These are phyloP conservation scores for Candidula unifasciata DNA, from an alignment of 2,888 invertebrate genomes.

Conservation along the genomic window DNA sequence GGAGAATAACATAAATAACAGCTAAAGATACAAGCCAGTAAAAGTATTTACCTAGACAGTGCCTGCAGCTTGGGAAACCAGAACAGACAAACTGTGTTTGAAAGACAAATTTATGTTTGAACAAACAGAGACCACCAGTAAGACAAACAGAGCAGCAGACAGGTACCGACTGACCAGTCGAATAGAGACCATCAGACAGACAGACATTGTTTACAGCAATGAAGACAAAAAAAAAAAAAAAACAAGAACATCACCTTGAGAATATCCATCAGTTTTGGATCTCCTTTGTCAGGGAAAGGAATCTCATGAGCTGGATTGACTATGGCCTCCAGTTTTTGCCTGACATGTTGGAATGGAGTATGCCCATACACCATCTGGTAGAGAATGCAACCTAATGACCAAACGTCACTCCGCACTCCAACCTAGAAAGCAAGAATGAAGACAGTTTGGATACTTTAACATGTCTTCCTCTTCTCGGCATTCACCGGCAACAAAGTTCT, in stretches of 20 bases:
- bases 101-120: no score
- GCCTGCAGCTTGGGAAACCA: no score
- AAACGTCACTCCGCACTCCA: slow-evolving; percentile 94
- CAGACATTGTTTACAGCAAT: background rate
- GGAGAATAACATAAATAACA: no score
- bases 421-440: slow-evolving; percentile 81
- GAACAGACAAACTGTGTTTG: no score
- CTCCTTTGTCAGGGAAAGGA: slow-evolving; percentile 82
- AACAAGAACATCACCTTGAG: slow-evolving; percentile 64
- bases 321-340: slow-evolving; percentile 88
- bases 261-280: slow-evolving; percentile 76
- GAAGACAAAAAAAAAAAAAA: background rate
- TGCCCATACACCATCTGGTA: slow-evolving; percentile 93
- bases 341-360: slow-evolving; percentile 93
- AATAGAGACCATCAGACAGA: background rate
- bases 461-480: no score
- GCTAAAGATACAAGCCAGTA: no score
- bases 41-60: no score
- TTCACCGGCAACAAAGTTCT: no score
- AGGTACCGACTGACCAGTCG: background rate
- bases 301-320: slow-evolving; percentile 86
- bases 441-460: no score
- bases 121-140: no score
- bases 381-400: slow-evolving; percentile 97
- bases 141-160: no score